Conservation (phyloP, 2,113 vertebrate genomes). For the Mormoops blainvillei region DNA sequence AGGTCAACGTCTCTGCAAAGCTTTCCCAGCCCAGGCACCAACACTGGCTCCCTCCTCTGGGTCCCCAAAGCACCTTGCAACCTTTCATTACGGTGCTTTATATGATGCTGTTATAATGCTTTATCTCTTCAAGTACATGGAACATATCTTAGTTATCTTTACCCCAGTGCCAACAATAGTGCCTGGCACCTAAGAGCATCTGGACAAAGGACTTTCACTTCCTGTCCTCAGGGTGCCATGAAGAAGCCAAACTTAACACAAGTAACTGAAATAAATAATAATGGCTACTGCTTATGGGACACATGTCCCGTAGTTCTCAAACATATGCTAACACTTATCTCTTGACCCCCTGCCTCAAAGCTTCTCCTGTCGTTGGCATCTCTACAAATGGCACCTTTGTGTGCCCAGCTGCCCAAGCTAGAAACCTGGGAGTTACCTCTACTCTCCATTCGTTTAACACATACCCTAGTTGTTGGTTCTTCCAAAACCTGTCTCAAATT, state of each 20-base stretch:
- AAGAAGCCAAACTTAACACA: not conserved
- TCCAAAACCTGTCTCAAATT: not conserved
- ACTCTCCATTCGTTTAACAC: not conserved
- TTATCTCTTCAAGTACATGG: not conserved
- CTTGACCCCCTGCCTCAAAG: not conserved
- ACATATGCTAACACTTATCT: not conserved
- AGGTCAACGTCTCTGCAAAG: not conserved
- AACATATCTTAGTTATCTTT: not conserved
- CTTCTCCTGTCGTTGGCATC: fast-evolving
- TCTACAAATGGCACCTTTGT: not conserved
- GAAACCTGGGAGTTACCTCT: not conserved
- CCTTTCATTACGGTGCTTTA: not conserved
- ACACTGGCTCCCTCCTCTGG: not conserved
- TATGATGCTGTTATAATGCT: not conserved
- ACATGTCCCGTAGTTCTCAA: not conserved
- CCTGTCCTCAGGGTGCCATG: not conserved
- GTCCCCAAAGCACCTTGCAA: not conserved
- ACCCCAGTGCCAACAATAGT: not conserved
- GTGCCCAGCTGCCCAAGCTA: not conserved
- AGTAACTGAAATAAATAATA: not conserved
- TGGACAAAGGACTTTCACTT: not conserved
- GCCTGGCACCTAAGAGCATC: not conserved
- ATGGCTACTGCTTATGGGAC: not conserved
- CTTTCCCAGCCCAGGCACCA: not conserved
- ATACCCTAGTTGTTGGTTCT: not conserved